Evolutionary conservation across 2,797 vertebrate species (phyloP), one percentile per base, ranked within the genome.

Genomic region (Zenarchopterus dispar): DNA sequence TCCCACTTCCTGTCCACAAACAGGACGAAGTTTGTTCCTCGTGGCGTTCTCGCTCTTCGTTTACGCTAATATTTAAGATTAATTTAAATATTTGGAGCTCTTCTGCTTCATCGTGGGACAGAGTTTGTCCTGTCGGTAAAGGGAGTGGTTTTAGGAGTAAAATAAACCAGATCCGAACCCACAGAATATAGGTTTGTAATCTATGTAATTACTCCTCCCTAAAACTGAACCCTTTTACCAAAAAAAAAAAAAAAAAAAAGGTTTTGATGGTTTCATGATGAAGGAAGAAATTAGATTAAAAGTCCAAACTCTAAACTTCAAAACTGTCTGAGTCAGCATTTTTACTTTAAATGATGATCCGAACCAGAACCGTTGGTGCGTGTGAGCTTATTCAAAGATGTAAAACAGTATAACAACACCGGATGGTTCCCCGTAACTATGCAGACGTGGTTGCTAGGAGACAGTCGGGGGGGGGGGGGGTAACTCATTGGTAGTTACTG

Each of bases 121-220:
- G 33, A 36, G 36, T 39, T n/a, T 5, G 11, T 39, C 13, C 13
- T 39, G 11, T 39, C 11, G 4, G 36, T 13, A 16, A 39, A 39
- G 13, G 36, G 36, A 39, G 36, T 39, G 2, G 11, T 39, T 4
- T 39, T 11, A 10, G 15, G 7, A 5, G 28, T 6, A 4, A 39
- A 39, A 13, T 39, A 39, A 39, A 39, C 11, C 36, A 39, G 36
- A 39, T 15, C 36, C 13, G 13, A 39, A 39, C 36, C 36, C 36
- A 16, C 13, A 39, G 13, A 39, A 8, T 39, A 39, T 39, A 39
- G 11, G 39, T 28, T 36, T 1, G 16, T 10, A 61, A 36, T 44
- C 13, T n/a, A 0, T 82, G 47, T 72, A 72, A 74, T 80, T 76
- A 78, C 62, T 10, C 46, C 64, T 52, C 59, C 36, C 36, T 39